Conservation (phyloP, 2,888 invertebrate species). For the Erpobdella octoculata region DNA sequence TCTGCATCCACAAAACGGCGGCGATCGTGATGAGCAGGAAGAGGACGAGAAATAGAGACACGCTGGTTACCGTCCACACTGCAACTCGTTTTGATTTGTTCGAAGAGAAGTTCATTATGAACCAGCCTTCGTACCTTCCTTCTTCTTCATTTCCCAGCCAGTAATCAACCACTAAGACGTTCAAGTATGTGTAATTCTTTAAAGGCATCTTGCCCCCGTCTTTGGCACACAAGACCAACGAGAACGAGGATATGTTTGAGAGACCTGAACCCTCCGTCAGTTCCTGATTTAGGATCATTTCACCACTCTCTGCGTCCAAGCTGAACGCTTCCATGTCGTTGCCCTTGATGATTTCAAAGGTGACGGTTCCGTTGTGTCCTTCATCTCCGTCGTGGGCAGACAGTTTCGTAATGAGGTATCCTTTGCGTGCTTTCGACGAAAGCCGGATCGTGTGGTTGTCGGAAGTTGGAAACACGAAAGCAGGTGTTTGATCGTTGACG, state of each 20-base stretch:
- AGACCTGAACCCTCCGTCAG: neutral
- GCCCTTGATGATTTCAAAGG: conserved; percentile 67
- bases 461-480: conserved; percentile 28
- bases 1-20: conserved; percentile 23
- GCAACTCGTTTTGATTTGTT: conserved; percentile 6
- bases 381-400: conserved; percentile 12
- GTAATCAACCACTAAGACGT: conserved; percentile 9
- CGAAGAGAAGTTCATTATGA: neutral
- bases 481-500: conserved; percentile 53
- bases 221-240: conserved; percentile 13
- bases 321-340: conserved; percentile 77
- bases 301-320: conserved; percentile 77
- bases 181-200: conserved; percentile 1
- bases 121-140: neutral
- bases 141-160: neutral
- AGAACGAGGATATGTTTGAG: conserved; percentile 3
- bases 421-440: neutral
- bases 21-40: conserved; percentile 27
- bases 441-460: conserved; percentile 28
- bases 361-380: conserved; percentile 40
- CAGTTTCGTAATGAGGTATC: neutral
- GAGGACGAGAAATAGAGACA: conserved; percentile 24
- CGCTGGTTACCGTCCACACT: conserved; percentile 19
- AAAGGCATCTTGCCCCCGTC: conserved; percentile 10
- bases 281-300: conserved; percentile 65